These are phyloP conservation scores for Erebia epiphron DNA, from an alignment of 2,888 invertebrate genomes.

Conservation along the genomic window DNA sequence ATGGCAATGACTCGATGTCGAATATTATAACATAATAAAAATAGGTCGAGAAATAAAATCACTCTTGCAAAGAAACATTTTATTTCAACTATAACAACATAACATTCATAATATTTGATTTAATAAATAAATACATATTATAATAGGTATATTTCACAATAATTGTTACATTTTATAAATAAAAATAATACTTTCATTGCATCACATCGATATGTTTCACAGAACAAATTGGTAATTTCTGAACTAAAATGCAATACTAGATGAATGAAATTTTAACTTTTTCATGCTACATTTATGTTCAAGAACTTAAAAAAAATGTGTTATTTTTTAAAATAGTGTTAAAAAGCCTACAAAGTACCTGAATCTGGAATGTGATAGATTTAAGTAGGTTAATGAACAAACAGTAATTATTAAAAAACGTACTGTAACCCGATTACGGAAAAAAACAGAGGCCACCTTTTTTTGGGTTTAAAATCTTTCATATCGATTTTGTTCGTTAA, in stretches of 20 bases:
- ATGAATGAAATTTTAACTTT: background rate
- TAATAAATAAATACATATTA: background rate
- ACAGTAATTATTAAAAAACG: too few species aligned
- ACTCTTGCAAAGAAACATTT: background rate
- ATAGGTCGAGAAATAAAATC: background rate
- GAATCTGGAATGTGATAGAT: too few species aligned
- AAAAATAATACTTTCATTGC: conserved; percentile 8
- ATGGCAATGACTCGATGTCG: too few species aligned
- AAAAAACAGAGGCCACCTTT: too few species aligned
- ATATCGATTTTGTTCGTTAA: too few species aligned
- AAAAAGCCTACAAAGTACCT: too few species aligned
- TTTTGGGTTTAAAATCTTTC: too few species aligned
- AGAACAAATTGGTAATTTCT: background rate
- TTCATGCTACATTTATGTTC: background rate
- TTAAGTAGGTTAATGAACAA: too few species aligned
- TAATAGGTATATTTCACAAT: background rate
- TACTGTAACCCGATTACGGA: too few species aligned
- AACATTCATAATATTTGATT: background rate
- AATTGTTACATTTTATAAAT: background rate
- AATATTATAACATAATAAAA: background rate
- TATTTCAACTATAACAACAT: conserved; percentile 3
- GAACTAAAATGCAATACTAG: too few species aligned
- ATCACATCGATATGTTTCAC: background rate
- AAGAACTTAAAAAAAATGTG: too few species aligned
- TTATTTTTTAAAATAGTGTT: too few species aligned